Percentiles rank a stretch among this genome's conserved stretches.
Conservation (phyloP, 2,113 vertebrate genomes). For the Hippopotamus amphibius region DNA sequence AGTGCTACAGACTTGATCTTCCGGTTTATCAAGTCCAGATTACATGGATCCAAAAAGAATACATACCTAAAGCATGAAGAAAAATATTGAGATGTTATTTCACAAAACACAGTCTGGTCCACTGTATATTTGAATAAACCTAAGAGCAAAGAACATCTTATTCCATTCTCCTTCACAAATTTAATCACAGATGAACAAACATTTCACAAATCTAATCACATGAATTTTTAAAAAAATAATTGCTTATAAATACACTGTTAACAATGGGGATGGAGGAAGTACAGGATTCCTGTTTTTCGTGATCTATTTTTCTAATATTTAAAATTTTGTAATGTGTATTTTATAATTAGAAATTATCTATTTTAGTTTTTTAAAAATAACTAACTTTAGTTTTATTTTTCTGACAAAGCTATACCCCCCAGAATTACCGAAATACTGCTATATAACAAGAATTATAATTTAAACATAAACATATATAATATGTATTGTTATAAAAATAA, state of each 20-base stretch:
- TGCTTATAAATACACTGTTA: slow-evolving; percentile 3
- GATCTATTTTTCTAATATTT: slow-evolving; percentile 56
- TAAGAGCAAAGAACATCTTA: slow-evolving; percentile 48
- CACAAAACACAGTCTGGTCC: slow-evolving; percentile 48
- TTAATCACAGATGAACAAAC: slow-evolving; percentile 18
- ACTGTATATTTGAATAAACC: not conserved
- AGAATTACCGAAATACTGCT: not conserved
- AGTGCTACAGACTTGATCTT: slow-evolving; percentile 96
- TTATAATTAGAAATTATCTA: slow-evolving; percentile 31
- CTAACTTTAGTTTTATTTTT: slow-evolving; percentile 30
- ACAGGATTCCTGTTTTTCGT: not conserved
- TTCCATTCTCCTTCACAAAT: not conserved
- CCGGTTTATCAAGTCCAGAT: slow-evolving; percentile 94
- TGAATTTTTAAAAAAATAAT: not conserved
- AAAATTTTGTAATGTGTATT: slow-evolving; percentile 22
- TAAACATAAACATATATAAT: slow-evolving; percentile 18
- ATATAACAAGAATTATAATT: slow-evolving; percentile 8
- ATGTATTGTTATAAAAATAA: not conserved
- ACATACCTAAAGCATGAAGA: slow-evolving; percentile 91
- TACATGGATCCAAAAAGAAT: slow-evolving; percentile 98
- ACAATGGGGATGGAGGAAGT: not conserved
- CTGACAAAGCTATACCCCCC: not conserved
- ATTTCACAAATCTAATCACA: slow-evolving; percentile 40
- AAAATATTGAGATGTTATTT: slow-evolving; percentile 73
- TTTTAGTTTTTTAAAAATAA: not conserved